These are phyloP conservation scores for Callitettix versicolor DNA, from an alignment of 1,140 invertebrate species.

Conservation along the genomic window DNA sequence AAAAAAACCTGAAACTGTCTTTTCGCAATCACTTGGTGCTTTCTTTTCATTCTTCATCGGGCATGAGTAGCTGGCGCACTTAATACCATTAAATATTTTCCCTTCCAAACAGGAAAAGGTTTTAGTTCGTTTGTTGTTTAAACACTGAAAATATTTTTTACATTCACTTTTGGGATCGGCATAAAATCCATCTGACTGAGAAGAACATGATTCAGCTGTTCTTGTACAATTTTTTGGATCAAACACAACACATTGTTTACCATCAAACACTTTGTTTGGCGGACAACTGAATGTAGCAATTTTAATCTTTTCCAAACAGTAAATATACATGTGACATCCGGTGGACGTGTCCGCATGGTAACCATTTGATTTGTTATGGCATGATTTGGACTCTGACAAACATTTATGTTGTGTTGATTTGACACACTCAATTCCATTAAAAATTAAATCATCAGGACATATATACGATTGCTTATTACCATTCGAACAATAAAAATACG, in stretches of 20 bases:
- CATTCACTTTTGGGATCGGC: conserved; percentile 39
- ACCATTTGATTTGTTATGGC: conserved; percentile 38
- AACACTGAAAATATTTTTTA: conserved; percentile 43
- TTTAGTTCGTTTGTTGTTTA: conserved; percentile 30
- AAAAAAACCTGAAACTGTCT: conserved; percentile 38
- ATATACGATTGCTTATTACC: conserved; percentile 43
- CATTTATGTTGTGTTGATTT: conserved; percentile 33
- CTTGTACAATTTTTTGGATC: conserved; percentile 20
- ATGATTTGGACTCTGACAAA: conserved; percentile 35
- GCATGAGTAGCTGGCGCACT: conserved; percentile 8
- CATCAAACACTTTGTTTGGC: conserved; percentile 42
- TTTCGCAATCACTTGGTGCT: not conserved
- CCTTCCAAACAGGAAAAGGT: conserved; percentile 29
- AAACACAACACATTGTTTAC: conserved; percentile 36
- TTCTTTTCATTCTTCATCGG: not conserved
- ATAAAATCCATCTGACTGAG: conserved; percentile 41
- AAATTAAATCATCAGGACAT: conserved; percentile 37
- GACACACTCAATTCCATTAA: conserved; percentile 43
- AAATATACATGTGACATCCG: conserved; percentile 45
- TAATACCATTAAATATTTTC: conserved; percentile 29
- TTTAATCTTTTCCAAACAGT: conserved; percentile 41
- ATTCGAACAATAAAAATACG: conserved; percentile 43
- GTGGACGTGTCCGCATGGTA: conserved; percentile 43
- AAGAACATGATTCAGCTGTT: conserved; percentile 22
- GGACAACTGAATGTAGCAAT: conserved; percentile 41